Percentiles rank a stretch among this genome's conserved stretches.
phyloP scores from a whole-genome alignment of 1,140 invertebrate genomes.

The Eueides isabella region DNA sequence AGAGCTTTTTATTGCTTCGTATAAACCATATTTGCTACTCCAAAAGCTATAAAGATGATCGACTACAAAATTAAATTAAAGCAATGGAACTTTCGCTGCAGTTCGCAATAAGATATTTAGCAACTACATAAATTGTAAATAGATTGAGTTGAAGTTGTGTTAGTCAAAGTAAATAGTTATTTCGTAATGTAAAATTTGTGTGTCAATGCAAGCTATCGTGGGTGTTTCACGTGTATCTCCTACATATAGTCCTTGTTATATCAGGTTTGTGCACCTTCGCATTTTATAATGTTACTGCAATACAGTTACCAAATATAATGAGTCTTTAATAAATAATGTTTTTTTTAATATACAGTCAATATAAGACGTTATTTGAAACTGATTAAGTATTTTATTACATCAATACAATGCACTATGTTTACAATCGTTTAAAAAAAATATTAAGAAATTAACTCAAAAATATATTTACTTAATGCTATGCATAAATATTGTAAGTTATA shows the following conservation, averaged over 20 bases:
- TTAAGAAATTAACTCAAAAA: no score
- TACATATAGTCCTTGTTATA: conserved; percentile 20
- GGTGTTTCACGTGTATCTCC: conserved; percentile 19
- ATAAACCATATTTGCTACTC: background rate
- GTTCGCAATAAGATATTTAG: background rate
- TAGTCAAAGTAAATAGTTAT: background rate
- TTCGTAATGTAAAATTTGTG: background rate
- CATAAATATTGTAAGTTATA: no score
- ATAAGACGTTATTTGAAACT: background rate
- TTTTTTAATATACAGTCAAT: background rate
- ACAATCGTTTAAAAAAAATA: no score
- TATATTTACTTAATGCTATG: no score
- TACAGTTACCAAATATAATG: background rate
- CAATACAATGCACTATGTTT: background rate
- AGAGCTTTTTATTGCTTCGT: background rate
- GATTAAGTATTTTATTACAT: background rate
- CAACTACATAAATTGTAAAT: background rate
- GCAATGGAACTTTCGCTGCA: background rate
- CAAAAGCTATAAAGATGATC: conserved; percentile 8
- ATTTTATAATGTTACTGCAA: background rate
- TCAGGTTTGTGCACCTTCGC: conserved; percentile 24
- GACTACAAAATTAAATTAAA: conserved; percentile 12
- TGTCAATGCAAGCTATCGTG: conserved; percentile 8
- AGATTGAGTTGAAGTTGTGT: background rate
- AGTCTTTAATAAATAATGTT: background rate